Evolutionary conservation across 2,113 vertebrate genomes (phyloP).

Genomic region (Psilopogon haemacephalus): DNA sequence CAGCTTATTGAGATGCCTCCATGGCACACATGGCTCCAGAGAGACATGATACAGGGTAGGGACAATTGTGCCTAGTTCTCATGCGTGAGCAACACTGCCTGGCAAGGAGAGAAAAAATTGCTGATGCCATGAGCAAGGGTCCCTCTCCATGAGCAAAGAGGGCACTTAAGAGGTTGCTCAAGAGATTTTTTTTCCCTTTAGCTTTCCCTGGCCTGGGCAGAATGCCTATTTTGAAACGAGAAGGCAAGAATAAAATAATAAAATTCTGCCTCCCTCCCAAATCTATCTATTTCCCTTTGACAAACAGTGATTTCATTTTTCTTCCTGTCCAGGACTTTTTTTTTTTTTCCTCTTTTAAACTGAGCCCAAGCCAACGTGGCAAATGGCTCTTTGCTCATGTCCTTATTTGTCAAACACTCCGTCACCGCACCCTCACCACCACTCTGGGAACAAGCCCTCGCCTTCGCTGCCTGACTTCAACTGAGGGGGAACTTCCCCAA

Average conservation of each 20-base stretch:
- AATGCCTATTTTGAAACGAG: constrained; percentile 27
- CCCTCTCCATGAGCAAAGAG: background rate
- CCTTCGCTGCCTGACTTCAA: background rate
- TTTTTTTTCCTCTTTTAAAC: constrained; percentile 15
- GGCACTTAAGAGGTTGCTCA: background rate
- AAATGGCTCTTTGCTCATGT: constrained; percentile 71
- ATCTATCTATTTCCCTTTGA: constrained; percentile 67
- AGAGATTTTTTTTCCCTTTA: background rate
- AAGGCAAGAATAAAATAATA: constrained; percentile 13
- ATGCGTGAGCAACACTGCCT: background rate
- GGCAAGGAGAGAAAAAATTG: background rate
- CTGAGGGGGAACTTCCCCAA: constrained; percentile 19
- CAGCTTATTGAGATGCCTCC: background rate
- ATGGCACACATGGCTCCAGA: rapidly evolving
- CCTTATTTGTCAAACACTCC: constrained; percentile 71
- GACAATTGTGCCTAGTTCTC: background rate
- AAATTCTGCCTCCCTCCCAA: constrained; percentile 4
- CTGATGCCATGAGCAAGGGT: background rate
- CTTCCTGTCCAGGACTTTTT: constrained; percentile 59
- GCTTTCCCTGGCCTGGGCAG: background rate
- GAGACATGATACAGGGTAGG: rapidly evolving
- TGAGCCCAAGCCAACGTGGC: constrained; percentile 68
- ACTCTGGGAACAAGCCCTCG: constrained; percentile 36
- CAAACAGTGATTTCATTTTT: constrained; percentile 64
- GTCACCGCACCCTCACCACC: constrained; percentile 24